Conservation (phyloP, 1,140 invertebrate genomes). For the Chymomyza costata region DNA sequence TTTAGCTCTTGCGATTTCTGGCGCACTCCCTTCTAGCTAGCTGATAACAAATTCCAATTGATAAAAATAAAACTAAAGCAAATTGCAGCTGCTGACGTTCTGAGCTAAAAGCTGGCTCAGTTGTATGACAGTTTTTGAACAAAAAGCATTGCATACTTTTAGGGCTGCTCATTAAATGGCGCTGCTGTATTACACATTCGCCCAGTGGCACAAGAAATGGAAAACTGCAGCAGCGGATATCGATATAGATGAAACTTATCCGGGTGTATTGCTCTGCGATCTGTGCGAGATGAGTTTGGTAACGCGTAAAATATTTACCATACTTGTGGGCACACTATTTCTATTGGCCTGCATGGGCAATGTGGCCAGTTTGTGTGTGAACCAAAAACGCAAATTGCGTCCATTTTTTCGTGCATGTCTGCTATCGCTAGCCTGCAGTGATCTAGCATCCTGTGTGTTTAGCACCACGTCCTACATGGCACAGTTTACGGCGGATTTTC, state of each 20-base stretch:
- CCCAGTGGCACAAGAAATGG: neutral
- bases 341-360: slow-evolving; percentile 50
- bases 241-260: slow-evolving; percentile 6
- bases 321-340: slow-evolving; percentile 26
- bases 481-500: slow-evolving; percentile 42
- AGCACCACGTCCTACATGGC: slow-evolving; percentile 45
- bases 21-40: no score
- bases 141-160: slow-evolving; percentile 29
- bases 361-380: slow-evolving; percentile 52
- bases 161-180: slow-evolving; percentile 25
- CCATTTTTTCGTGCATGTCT: slow-evolving; percentile 72
- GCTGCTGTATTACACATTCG: slow-evolving; percentile 22
- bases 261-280: slow-evolving; percentile 28
- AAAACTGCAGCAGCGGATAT: neutral
- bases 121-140: neutral
- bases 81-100: no score
- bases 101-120: no score
- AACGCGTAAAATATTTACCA: slow-evolving; percentile 26
- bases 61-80: no score
- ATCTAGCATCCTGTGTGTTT: slow-evolving; percentile 70
- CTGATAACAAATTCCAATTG: no score
- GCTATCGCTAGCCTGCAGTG: slow-evolving; percentile 75
- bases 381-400: slow-evolving; percentile 50
- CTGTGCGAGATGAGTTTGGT: slow-evolving; percentile 26
- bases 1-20: no score